phyloP scores from a whole-genome alignment of 2,888 invertebrate genomes.

The Drosophila atripex region DNA sequence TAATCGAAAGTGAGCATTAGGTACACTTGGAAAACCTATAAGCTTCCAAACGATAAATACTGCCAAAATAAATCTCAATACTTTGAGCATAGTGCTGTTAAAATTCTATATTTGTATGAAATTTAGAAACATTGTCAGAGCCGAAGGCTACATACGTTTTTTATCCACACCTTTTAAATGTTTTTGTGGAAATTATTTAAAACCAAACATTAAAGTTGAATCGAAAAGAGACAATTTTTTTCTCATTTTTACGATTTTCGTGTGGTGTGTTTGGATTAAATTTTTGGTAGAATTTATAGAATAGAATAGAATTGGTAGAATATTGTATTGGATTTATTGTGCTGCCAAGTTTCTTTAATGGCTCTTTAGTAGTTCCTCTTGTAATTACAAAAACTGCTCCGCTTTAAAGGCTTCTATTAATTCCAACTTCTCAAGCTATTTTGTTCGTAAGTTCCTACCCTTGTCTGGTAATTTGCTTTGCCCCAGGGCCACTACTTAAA shows the following conservation, averaged over 20 bases:
- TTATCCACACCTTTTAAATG: neutral
- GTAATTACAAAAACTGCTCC: neutral
- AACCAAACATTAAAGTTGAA: neutral
- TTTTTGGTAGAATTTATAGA: too few relatives aligned
- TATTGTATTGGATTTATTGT: too few relatives aligned
- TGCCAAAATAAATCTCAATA: neutral
- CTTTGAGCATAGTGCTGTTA: neutral
- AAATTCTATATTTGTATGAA: neutral
- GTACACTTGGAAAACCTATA: neutral
- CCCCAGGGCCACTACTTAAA: slow-evolving; percentile 35
- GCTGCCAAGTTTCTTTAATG: neutral
- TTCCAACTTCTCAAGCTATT: neutral
- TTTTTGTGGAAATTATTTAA: neutral
- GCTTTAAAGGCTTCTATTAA: neutral
- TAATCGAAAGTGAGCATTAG: slow-evolving; percentile 11
- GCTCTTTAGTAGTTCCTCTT: neutral
- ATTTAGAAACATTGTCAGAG: neutral
- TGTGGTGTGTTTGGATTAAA: neutral
- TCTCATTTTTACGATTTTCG: neutral
- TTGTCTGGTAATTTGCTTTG: slow-evolving; percentile 13
- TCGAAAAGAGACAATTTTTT: neutral
- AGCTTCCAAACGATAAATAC: neutral
- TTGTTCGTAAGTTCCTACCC: slow-evolving; percentile 1
- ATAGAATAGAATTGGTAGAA: too few relatives aligned
- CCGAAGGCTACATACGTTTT: neutral